Percentiles rank a stretch among this genome's conserved stretches.
Conservation (phyloP, 1,140 invertebrate species). For the Macrobrachium rosenbergii region DNA sequence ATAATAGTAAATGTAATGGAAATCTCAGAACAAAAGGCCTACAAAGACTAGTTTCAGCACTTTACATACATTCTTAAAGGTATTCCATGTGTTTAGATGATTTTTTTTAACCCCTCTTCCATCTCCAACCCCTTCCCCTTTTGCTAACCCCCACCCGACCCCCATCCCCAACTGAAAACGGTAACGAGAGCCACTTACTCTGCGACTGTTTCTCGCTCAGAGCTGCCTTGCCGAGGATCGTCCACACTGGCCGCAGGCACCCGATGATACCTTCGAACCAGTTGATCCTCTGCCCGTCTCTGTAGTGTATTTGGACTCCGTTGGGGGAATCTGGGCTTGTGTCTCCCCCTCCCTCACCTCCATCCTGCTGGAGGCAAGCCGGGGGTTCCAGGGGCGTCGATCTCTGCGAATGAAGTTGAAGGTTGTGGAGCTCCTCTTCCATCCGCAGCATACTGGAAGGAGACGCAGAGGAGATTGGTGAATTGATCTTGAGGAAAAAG, state of each 20-base stretch:
- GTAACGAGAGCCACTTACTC: constrained; percentile 18
- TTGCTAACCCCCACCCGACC: too few species aligned
- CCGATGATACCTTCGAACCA: constrained; percentile 81
- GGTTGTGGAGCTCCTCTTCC: constrained; percentile 75
- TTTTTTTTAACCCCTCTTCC: too few species aligned
- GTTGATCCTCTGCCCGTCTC: constrained; percentile 55
- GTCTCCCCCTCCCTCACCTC: constrained; percentile 1
- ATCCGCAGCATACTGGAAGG: constrained; percentile 78
- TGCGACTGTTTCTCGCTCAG: constrained; percentile 79
- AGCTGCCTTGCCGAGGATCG: constrained; percentile 84
- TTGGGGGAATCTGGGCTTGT: constrained; percentile 52
- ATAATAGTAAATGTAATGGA: too few species aligned
- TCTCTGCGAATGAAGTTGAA: constrained; percentile 55
- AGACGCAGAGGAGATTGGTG: constrained; percentile 49
- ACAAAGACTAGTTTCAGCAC: too few species aligned
- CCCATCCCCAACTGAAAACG: too few species aligned
- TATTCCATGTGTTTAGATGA: too few species aligned
- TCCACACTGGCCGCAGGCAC: constrained; percentile 87
- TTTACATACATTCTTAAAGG: too few species aligned
- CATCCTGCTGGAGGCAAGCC: constrained; percentile 4
- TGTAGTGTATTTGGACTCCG: constrained; percentile 45
- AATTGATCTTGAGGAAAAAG: neutral
- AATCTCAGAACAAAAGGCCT: too few species aligned
- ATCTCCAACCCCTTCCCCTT: too few species aligned
- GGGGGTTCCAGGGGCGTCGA: constrained; percentile 51